Evolutionary conservation across 1,140 invertebrate genomes (phyloP), one percentile per base, ranked within the genome.

Genomic region (Drosophila pruinosa): DNA sequence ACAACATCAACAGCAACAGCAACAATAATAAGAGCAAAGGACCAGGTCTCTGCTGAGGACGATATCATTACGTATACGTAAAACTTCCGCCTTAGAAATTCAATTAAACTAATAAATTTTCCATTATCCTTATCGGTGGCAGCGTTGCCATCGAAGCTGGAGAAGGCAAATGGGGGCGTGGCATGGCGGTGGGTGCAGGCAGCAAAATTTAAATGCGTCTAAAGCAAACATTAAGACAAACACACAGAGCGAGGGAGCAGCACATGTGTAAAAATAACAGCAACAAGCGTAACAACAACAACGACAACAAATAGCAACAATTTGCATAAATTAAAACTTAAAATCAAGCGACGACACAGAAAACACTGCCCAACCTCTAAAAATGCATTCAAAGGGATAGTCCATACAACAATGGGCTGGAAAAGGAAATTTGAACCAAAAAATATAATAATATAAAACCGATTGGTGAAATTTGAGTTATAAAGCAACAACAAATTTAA

Each of bases 51-150:
- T 57, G 79, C 62, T 38, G 67, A 69, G 63, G 57, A 59, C 69
- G 81, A 86, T 86, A 89, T 88, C 82, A 86, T 86, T 88, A 86
- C 81, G 78, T 88, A 85, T 78, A 88, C 82, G 81, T 86, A 86
- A 89, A 86, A 86, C 82, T 86, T 86, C 82, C 82, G 82, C 82
- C 86, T 86, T 81, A 76, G 82, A 88, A 89, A 89, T 89, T 89
- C 86, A 89, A 89, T 89, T 89, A 89, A 89, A 89, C 81, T 89
- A 89, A 89, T 89, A 89, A 89, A 89, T 89, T 89, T 89, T 89
- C 86, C 86, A 90, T 89, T 89, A 89, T 89, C 88, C 86, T 89
- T 89, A 89, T 89, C 86, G 81, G 89, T 86, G 83, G 82, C 82
- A 75, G 61, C 65, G 65, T 57, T 71, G 62, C 78, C 53, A 41